Percentiles rank a stretch among this genome's conserved stretches.
Evolutionary conservation across 2,797 vertebrate genomes (phyloP).

Genomic region (Bradypodion pumilum): DNA sequence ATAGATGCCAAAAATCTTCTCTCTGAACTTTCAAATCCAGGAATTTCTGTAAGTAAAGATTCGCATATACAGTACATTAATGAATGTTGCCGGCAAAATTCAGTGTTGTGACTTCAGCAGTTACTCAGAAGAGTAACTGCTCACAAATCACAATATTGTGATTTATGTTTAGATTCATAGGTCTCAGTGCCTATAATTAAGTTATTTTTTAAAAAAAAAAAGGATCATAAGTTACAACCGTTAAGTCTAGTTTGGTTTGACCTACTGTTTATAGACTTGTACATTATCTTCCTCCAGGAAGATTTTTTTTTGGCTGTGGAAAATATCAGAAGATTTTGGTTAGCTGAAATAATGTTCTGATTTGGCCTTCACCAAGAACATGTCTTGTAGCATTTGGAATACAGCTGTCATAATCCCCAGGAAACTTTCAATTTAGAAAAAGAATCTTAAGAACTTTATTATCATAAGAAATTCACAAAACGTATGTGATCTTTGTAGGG

Average conservation of each 20-base stretch:
- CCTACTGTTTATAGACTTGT: not conserved
- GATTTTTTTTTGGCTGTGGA: not conserved
- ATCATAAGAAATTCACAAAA: not conserved
- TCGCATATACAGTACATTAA: slow-evolving; percentile 16
- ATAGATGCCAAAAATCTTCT: slow-evolving; percentile 97
- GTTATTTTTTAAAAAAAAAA: not conserved
- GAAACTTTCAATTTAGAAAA: not conserved
- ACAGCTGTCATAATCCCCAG: not conserved
- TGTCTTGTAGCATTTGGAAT: not conserved
- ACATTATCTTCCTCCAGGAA: too few relatives aligned
- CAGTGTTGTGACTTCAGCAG: not conserved
- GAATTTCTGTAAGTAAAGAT: slow-evolving; percentile 90
- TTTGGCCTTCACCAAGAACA: not conserved
- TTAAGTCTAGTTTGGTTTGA: not conserved
- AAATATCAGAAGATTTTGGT: not conserved
- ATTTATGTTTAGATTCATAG: not conserved
- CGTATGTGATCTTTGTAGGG: not conserved
- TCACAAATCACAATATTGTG: too few relatives aligned
- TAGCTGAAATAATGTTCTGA: not conserved
- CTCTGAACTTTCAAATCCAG: slow-evolving; percentile 93
- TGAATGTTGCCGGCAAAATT: not conserved
- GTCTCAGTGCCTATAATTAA: not conserved
- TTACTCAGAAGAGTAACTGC: not conserved
- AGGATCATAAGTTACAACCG: not conserved
- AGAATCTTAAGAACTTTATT: not conserved